Percentiles rank a stretch among this genome's conserved stretches.
phyloP scores from a whole-genome alignment of 2,797 vertebrate genomes.

The Xenops minutus region DNA sequence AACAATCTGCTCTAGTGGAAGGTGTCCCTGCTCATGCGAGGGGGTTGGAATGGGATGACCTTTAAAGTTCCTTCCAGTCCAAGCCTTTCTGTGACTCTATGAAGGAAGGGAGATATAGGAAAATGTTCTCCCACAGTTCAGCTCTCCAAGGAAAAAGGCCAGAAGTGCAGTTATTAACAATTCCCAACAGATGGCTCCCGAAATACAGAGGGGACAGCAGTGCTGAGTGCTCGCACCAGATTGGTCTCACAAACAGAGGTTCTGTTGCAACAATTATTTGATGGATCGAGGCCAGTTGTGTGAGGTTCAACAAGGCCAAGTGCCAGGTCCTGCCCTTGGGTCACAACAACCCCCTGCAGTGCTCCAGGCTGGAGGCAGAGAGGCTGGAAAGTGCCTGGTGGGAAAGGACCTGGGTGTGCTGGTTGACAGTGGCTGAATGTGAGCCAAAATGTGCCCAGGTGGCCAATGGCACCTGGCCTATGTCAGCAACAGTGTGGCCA shows the following conservation, averaged over 20 bases:
- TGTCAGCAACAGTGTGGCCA: neutral
- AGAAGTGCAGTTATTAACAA: neutral
- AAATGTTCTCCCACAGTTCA: neutral
- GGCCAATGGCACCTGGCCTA: neutral
- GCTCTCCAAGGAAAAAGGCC: neutral
- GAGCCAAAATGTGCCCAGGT: neutral
- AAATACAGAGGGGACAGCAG: neutral
- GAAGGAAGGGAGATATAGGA: neutral
- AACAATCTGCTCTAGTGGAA: neutral
- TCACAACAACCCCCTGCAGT: neutral
- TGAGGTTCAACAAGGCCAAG: neutral
- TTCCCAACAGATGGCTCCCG: neutral
- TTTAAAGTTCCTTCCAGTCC: neutral
- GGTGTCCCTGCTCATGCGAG: neutral
- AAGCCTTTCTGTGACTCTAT: neutral
- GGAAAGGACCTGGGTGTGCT: neutral
- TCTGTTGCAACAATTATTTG: too few relatives aligned
- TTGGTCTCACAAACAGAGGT: neutral
- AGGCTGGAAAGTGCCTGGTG: fast-evolving
- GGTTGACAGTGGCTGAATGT: fast-evolving
- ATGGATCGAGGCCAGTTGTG: fast-evolving
- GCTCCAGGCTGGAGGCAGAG: neutral
- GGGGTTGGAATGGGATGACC: neutral
- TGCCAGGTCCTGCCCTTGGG: fast-evolving
- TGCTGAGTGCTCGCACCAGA: neutral